A percentile compares a stretch with the other conserved stretches of the same genome.
These are phyloP conservation scores for Blennius ocellaris DNA, from an alignment of 2,113 vertebrate species.

Conservation along the genomic window DNA sequence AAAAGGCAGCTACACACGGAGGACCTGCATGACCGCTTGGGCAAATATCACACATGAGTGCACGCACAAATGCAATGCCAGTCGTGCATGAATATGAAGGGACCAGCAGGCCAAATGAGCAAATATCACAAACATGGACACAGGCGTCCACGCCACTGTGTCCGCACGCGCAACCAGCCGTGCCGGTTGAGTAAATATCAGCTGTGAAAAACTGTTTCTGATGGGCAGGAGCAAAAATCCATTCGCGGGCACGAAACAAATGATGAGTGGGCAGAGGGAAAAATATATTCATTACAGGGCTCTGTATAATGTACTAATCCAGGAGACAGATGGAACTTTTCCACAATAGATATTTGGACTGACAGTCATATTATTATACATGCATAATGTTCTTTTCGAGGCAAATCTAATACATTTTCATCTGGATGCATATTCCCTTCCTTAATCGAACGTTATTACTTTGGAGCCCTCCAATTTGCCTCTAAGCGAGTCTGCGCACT, in stretches of 20 bases:
- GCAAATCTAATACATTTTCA: too few species aligned
- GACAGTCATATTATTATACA: background rate
- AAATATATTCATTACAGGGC: background rate
- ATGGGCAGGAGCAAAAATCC: slow-evolving; percentile 2
- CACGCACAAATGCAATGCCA: background rate
- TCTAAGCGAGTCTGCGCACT: too few species aligned
- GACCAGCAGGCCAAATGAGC: slow-evolving; percentile 32
- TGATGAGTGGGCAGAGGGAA: background rate
- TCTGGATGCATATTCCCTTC: too few species aligned
- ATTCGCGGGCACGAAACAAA: background rate
- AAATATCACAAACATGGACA: slow-evolving; percentile 49
- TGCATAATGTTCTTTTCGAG: too few species aligned
- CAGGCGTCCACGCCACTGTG: slow-evolving; percentile 4
- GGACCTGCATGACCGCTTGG: slow-evolving; percentile 31
- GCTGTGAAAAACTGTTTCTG: slow-evolving; percentile 6
- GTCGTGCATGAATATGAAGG: slow-evolving; percentile 32
- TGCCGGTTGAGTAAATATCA: slow-evolving; percentile 49
- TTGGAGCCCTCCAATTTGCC: too few species aligned
- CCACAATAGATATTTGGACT: background rate
- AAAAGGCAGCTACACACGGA: slow-evolving; percentile 5
- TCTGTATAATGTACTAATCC: slow-evolving; percentile 9
- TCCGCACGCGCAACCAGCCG: slow-evolving; percentile 9
- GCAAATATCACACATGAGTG: slow-evolving; percentile 37
- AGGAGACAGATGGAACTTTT: background rate
- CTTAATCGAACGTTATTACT: too few species aligned